These are phyloP conservation scores for Myotis davidii DNA, from an alignment of 2,113 vertebrate species.

Conservation along the genomic window DNA sequence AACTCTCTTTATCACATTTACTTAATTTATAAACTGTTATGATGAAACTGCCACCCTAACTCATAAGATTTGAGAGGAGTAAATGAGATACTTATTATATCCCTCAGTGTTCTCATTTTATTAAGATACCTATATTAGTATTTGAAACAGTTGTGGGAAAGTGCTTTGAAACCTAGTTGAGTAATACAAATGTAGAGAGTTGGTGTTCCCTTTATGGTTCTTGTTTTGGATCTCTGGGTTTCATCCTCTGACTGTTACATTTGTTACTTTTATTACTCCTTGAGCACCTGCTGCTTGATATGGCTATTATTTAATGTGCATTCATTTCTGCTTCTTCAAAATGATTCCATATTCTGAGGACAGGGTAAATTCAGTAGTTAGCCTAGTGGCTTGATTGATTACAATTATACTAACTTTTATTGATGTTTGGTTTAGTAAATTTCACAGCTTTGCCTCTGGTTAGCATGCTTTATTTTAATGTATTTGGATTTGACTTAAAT, in stretches of 20 bases:
- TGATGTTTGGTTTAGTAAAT: constrained; percentile 52
- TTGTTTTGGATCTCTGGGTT: constrained; percentile 46
- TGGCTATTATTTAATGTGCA: constrained; percentile 37
- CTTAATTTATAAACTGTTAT: constrained; percentile 46
- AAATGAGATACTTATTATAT: constrained; percentile 25
- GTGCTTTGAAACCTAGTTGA: constrained; percentile 51
- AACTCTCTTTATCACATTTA: not conserved
- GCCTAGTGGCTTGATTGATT: not conserved
- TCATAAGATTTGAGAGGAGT: not conserved
- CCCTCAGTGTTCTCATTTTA: not conserved
- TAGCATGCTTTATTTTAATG: constrained; percentile 59
- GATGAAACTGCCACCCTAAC: not conserved
- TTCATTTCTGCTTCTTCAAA: constrained; percentile 55
- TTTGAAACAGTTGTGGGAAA: constrained; percentile 34
- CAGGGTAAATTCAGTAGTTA: constrained; percentile 39
- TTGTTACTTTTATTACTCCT: constrained; percentile 58
- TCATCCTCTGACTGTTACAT: not conserved
- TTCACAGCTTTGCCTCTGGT: constrained; percentile 26
- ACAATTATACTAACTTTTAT: constrained; percentile 13
- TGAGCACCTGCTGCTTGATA: constrained; percentile 21
- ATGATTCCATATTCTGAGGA: constrained; percentile 26
- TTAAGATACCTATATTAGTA: constrained; percentile 27
- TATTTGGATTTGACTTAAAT: constrained; percentile 56
- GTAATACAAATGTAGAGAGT: not conserved
- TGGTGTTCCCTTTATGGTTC: constrained; percentile 1